A percentile compares a stretch with the other conserved stretches of the same genome.
Conservation (phyloP, 1,140 invertebrate genomes). For the Drosophila parvula region DNA sequence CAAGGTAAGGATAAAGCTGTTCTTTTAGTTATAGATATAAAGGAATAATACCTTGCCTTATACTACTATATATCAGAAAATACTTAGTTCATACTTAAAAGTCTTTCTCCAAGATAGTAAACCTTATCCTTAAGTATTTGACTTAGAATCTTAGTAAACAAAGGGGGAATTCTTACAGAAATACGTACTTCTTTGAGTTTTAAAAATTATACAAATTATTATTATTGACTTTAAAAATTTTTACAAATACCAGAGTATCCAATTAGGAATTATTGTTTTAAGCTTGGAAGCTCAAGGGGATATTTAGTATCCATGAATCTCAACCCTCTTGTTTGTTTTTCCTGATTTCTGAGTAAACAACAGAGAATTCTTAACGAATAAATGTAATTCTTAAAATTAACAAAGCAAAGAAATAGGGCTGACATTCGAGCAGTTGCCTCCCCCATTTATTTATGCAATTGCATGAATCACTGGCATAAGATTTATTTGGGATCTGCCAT, state of each 20-base stretch:
- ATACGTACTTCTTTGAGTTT: neutral
- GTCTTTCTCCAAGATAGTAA: neutral
- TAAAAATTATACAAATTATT: neutral
- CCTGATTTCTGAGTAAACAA: neutral
- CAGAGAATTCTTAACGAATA: neutral
- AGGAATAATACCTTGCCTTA: neutral
- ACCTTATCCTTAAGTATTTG: neutral
- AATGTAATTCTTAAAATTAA: neutral
- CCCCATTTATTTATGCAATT: conserved; percentile 12
- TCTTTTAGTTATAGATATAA: neutral
- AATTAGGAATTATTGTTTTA: neutral
- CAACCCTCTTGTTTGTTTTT: neutral
- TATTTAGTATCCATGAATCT: neutral
- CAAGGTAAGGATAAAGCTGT: too few species aligned
- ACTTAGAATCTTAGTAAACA: neutral
- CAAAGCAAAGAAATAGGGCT: neutral
- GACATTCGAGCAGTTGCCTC: neutral
- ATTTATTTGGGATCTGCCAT: conserved; percentile 35
- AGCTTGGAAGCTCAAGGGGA: neutral
- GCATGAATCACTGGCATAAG: conserved; percentile 35
- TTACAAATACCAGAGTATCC: neutral
- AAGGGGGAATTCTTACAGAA: neutral
- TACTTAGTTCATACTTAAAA: neutral
- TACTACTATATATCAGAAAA: too few species aligned
- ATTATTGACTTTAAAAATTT: neutral